Evolutionary conservation across 2,113 vertebrate genomes (phyloP).

Genomic region (Oncorhynchus mykiss): DNA sequence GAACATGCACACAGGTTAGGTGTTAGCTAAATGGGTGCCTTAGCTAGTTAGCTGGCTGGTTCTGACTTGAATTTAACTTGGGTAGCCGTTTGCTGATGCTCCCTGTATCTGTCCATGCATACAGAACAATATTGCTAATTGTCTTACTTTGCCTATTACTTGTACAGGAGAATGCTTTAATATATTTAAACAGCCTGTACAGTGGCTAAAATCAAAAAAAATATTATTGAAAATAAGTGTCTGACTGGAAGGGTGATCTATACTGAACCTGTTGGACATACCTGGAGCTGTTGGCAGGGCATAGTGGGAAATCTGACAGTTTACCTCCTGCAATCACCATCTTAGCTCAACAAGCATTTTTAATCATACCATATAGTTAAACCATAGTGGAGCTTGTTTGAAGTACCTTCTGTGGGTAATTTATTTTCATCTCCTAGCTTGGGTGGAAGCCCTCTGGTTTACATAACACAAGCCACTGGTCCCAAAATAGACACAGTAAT

Average conservation of each 20-base stretch:
- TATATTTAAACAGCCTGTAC: no score
- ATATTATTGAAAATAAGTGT: no score
- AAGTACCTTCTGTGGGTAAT: neutral
- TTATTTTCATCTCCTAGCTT: neutral
- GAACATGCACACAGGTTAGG: neutral
- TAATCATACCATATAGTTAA: neutral
- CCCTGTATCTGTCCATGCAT: no score
- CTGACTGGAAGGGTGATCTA: no score
- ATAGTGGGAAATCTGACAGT: no score
- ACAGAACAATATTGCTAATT: no score
- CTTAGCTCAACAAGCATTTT: neutral
- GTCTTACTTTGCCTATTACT: no score
- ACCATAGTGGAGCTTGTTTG: constrained; percentile 2
- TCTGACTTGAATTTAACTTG: neutral
- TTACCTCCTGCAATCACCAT: neutral
- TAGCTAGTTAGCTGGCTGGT: neutral
- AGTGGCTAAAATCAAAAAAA: no score
- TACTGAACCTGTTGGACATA: no score
- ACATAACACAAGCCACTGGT: constrained; percentile 33
- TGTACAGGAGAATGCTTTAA: no score
- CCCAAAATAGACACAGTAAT: constrained; percentile 35
- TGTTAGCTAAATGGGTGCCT: neutral
- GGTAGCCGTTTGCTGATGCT: no score
- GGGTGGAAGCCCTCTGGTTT: constrained; percentile 16
- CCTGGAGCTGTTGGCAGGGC: no score